Conservation (phyloP, 92 coral and sea anemone species). For the Phenganax stokvisi region DNA sequence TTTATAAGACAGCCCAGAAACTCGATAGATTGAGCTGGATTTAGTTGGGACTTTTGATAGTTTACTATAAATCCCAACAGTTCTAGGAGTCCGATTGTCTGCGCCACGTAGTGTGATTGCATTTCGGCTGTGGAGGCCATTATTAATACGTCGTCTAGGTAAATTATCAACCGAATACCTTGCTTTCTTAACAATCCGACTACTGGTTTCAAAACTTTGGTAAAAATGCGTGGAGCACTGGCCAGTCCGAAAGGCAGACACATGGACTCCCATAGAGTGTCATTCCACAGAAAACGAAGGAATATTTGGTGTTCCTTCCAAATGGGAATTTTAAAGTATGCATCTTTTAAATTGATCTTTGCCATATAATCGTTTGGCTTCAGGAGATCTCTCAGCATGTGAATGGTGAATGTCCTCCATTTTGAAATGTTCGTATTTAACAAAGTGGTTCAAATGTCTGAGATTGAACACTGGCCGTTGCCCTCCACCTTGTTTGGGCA, state of each 20-base stretch:
- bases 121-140: conserved; percentile 41
- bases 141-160: conserved; percentile 48
- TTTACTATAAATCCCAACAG: conserved; percentile 19
- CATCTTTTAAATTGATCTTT: conserved; percentile 53
- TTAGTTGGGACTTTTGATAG: conserved; percentile 30
- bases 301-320: conserved; percentile 44
- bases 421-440: conserved; percentile 51
- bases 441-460: conserved; percentile 38
- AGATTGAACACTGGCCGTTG: conserved; percentile 49
- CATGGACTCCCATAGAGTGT: conserved; percentile 25
- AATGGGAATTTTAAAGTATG: conserved; percentile 39
- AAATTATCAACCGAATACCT: conserved; percentile 42
- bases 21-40: conserved; percentile 37
- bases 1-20: conserved; percentile 46
- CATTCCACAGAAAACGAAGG: conserved; percentile 46
- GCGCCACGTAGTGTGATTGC: conserved; percentile 4
- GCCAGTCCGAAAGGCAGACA: conserved; percentile 47
- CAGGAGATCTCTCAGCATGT: conserved; percentile 25
- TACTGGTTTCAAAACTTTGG: conserved; percentile 45
- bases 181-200: conserved; percentile 44
- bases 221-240: conserved; percentile 41
- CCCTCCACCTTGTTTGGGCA: conserved; percentile 38
- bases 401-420: conserved; percentile 44
- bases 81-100: conserved; percentile 33
- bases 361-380: conserved; percentile 46